Conservation (phyloP, 2,888 invertebrate species). For the Cheilosia vulpina region DNA sequence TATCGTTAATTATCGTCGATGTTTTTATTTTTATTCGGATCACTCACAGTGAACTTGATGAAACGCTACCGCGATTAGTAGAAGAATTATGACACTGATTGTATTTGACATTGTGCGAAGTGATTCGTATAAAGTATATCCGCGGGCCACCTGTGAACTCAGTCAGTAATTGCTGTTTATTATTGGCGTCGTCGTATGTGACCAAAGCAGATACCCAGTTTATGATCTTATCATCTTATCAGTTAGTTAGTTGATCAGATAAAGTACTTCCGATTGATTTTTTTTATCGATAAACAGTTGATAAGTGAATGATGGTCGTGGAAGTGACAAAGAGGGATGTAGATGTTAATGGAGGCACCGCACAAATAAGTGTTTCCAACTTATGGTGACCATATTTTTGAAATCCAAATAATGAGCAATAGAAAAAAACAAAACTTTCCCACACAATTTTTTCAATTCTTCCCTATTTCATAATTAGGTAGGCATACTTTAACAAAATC, state of each 20-base stretch:
- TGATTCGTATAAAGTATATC: background rate
- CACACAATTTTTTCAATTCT: no score
- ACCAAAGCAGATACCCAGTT: background rate
- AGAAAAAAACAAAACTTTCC: no score
- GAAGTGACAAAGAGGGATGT: background rate
- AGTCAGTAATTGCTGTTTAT: conserved; percentile 4
- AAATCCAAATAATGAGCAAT: no score
- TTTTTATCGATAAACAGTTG: conserved; percentile 9
- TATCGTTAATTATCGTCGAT: conserved; percentile 31
- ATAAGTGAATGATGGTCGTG: conserved; percentile 13
- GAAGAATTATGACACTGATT: conserved; percentile 49
- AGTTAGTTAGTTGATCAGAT: conserved; percentile 15
- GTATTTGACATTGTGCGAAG: conserved; percentile 32
- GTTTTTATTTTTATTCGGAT: conserved; percentile 13
- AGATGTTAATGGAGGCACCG: background rate
- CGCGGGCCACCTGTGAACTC: conserved; percentile 35
- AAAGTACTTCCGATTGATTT: conserved; percentile 7
- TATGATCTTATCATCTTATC: conserved; percentile 11
- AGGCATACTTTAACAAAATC: no score
- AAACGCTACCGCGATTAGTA: conserved; percentile 36
- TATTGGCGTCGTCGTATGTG: conserved; percentile 18
- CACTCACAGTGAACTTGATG: conserved; percentile 59
- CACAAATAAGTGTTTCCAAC: no score
- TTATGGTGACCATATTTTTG: no score
- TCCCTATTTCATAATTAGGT: no score